These are phyloP conservation scores for Elachura formosa DNA, from an alignment of 2,113 vertebrate species.

Conservation along the genomic window DNA sequence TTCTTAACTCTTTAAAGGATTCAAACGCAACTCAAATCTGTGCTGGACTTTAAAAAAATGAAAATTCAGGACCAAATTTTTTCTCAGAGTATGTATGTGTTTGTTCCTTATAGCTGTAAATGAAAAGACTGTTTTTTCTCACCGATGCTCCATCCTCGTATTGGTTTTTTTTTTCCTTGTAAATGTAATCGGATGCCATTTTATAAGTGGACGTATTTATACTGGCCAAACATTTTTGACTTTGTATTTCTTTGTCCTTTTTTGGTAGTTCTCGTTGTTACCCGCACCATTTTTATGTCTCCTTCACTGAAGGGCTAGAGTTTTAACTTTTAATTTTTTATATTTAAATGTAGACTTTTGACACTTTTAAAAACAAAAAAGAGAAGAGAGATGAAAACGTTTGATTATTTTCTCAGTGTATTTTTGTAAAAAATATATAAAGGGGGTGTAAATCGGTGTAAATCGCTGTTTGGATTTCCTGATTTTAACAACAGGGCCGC, in stretches of 20 bases:
- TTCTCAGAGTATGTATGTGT: slow-evolving; percentile 86
- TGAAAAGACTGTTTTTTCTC: slow-evolving; percentile 83
- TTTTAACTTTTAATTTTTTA: slow-evolving; percentile 99
- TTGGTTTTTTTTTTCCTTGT: slow-evolving; percentile 78
- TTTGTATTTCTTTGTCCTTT: slow-evolving; percentile 72
- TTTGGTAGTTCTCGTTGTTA: slow-evolving; percentile 85
- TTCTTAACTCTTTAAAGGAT: slow-evolving; percentile 95
- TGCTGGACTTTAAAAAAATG: slow-evolving; percentile 88
- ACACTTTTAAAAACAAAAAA: slow-evolving; percentile 95
- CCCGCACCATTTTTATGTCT: slow-evolving; percentile 92
- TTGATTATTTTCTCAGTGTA: slow-evolving; percentile 99
- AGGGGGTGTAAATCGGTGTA: slow-evolving; percentile 96
- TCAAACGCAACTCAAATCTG: slow-evolving; percentile 98
- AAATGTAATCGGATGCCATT: slow-evolving; percentile 97
- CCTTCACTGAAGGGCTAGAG: slow-evolving; percentile 99
- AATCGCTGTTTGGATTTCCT: slow-evolving; percentile 98
- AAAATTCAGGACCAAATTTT: slow-evolving; percentile 98
- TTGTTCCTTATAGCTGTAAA: slow-evolving; percentile 81
- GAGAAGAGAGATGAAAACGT: slow-evolving; percentile 91
- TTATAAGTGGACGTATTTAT: slow-evolving; percentile 99
- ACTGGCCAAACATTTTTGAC: slow-evolving; percentile 94
- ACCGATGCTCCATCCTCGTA: slow-evolving; percentile 85
- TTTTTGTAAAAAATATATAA: slow-evolving; percentile 99
- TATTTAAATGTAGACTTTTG: slow-evolving; percentile 99
- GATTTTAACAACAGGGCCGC: slow-evolving; percentile 87